Evolutionary conservation across 2,113 vertebrate species (phyloP).

Genomic region (Onychostruthus taczanowskii): DNA sequence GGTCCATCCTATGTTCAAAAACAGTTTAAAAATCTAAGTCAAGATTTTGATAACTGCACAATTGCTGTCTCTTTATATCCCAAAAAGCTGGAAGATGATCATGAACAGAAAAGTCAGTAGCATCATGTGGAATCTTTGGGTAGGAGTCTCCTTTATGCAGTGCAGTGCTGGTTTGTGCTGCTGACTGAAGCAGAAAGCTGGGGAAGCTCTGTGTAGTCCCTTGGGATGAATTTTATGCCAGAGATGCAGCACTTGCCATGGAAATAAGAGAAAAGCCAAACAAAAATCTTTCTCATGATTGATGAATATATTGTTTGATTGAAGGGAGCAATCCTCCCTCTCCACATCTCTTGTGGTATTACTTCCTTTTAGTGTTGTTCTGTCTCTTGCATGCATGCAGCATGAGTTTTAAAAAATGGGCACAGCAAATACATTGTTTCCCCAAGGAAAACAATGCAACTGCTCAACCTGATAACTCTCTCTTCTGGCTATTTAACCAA

Average conservation of each 20-base stretch:
- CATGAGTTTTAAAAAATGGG: not conserved
- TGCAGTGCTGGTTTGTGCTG: not conserved
- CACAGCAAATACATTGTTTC: not conserved
- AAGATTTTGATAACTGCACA: not conserved
- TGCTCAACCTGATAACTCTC: not conserved
- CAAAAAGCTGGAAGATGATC: not conserved
- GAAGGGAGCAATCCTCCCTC: not conserved
- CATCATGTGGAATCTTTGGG: not conserved
- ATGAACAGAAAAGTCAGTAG: not conserved
- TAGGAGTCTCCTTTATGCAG: not conserved
- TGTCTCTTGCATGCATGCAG: not conserved
- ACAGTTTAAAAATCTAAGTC: not conserved
- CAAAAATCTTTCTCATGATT: not conserved
- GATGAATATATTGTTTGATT: not conserved
- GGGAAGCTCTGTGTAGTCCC: not conserved
- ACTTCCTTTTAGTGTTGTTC: not conserved
- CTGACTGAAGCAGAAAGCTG: not conserved
- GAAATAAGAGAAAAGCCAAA: not conserved
- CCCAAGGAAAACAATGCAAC: not conserved
- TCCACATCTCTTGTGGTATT: not conserved
- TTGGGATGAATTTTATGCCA: not conserved
- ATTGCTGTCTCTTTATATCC: not conserved
- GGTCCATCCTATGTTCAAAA: not conserved
- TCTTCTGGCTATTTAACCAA: not conserved
- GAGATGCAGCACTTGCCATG: not conserved